Evolutionary conservation across 2,888 invertebrate species (phyloP), one percentile per base, ranked within the genome.

Genomic region (Spilarctia lutea): DNA sequence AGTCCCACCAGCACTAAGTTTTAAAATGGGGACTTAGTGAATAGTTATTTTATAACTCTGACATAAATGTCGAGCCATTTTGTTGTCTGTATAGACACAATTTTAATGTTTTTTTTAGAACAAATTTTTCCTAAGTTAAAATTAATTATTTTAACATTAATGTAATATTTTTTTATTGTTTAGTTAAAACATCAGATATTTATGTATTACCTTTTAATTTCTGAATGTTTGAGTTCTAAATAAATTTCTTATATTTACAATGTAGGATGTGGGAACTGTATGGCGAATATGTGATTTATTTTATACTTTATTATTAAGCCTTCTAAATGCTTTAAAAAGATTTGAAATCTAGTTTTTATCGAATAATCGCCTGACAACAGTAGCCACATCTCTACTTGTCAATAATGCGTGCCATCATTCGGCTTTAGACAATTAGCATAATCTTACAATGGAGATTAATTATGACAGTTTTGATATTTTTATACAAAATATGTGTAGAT

Each of bases 361-460:
- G 33, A 71, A 18, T 30, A 45, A 35, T 71, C 71, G 48, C 65
- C 65, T 65, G 65, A 8, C 65, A n/a, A 30, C 56, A 39, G 67
- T 72, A 65, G 39, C 39, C 45, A 72, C 72, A 66, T 72, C 39
- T 24, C 45, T 77, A 78, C 63, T 60, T 73, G 75, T 71, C 56
- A 75, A 75, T 77, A 45, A 75, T 78, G 81, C 83, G 84, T 84
- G 84, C 83, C 83, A 84, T 83, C 72, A 78, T 79, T 78, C 75
- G 80, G 75, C 70, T 79, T 76, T 80, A 79, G 56, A 20, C 24
- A 48, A 65, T 65, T 72, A 63, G 56, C 68, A 27, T 72, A 65
- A 68, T 75, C 0, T 67, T 39, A 65, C 52, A 45, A 68, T 69
- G 20, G 35, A 52, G 42, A 63, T 70, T 18, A 70, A 70, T 69